Evolutionary conservation across 2,797 vertebrate genomes (phyloP).

Genomic region (Xiphophorus birchmanni): DNA sequence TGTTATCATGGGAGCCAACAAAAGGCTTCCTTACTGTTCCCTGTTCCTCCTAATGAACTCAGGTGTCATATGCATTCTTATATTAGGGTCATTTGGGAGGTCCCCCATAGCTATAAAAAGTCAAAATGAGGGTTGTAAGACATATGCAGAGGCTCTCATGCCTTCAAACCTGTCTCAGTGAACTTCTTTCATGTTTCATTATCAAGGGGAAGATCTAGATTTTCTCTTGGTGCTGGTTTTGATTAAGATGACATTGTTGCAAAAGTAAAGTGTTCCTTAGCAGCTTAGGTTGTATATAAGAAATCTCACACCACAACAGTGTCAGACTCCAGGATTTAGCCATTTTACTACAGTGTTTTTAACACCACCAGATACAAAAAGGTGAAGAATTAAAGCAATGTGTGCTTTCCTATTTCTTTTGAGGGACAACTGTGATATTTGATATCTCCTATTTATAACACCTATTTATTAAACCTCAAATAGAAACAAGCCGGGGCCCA

Average conservation of each 20-base stretch:
- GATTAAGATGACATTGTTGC: constrained; percentile 73
- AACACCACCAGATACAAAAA: constrained; percentile 3
- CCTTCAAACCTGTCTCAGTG: constrained; percentile 39
- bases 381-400: constrained; percentile 7
- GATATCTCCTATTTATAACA: neutral
- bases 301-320: constrained; percentile 55
- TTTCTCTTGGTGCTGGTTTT: constrained; percentile 52
- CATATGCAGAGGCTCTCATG: constrained; percentile 47
- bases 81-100: constrained; percentile 75
- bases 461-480: constrained; percentile 75
- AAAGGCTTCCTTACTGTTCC: constrained; percentile 67
- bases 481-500: constrained; percentile 68
- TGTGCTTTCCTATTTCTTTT: constrained; percentile 30
- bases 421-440: neutral
- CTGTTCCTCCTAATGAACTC: constrained; percentile 81
- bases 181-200: constrained; percentile 33
- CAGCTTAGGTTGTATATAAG: constrained; percentile 31
- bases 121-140: constrained; percentile 72
- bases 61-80: constrained; percentile 77
- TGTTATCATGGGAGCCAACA: constrained; percentile 70
- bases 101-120: constrained; percentile 64
- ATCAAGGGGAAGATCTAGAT: constrained; percentile 54
- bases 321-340: constrained; percentile 35
- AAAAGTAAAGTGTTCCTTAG: constrained; percentile 45
- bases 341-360: constrained; percentile 21